Percentiles rank a stretch among this genome's conserved stretches.
phyloP scores from a whole-genome alignment of 2,888 invertebrate species.

The Stegophylla sp. region DNA sequence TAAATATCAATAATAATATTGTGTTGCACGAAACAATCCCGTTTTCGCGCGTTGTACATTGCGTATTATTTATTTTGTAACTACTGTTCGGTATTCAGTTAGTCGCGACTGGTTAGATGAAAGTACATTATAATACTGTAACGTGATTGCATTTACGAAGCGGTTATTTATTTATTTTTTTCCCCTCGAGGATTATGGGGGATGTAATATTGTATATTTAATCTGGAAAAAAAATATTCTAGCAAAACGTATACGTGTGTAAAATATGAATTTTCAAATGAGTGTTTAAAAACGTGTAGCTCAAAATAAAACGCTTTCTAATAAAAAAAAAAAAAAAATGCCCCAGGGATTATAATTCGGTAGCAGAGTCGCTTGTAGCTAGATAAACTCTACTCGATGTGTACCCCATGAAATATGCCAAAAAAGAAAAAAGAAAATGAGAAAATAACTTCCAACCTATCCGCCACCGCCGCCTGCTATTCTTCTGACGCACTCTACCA shows the following conservation, averaged over 20 bases:
- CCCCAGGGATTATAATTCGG: not conserved
- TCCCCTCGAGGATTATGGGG: slow-evolving; percentile 6
- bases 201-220: slow-evolving; percentile 33
- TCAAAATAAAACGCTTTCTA: not conserved
- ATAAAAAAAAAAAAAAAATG: slow-evolving; percentile 38
- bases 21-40: slow-evolving; percentile 4
- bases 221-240: slow-evolving; percentile 30
- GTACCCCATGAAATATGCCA: not conserved
- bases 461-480: too few relatives aligned
- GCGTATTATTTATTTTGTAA: not conserved
- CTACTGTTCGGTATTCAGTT: not conserved
- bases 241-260: not conserved
- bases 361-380: too few relatives aligned
- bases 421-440: not conserved
- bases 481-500: too few relatives aligned
- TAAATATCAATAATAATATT: not conserved
- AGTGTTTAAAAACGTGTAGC: slow-evolving; percentile 24
- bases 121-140: not conserved
- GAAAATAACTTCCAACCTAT: not conserved
- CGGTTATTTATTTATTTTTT: slow-evolving; percentile 31
- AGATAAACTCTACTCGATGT: too few relatives aligned
- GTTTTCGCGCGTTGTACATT: too few relatives aligned
- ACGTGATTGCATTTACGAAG: slow-evolving; percentile 25
- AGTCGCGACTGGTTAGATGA: not conserved
- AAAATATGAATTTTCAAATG: slow-evolving; percentile 37